phyloP scores from a whole-genome alignment of 2,113 vertebrate genomes.

The Sylvicapra grimmia region DNA sequence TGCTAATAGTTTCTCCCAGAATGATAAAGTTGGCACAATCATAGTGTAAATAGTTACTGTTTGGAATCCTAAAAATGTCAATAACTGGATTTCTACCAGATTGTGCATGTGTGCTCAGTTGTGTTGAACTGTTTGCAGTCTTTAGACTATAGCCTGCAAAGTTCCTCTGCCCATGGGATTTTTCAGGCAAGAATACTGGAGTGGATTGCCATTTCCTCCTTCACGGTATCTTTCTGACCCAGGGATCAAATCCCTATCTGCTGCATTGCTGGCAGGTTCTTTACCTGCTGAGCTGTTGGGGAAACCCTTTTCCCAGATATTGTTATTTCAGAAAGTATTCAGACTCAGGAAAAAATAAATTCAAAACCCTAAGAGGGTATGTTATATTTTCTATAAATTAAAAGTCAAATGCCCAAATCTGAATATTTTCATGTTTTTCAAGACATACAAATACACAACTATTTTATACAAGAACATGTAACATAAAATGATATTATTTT shows the following conservation, averaged over 20 bases:
- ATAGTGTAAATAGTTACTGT: neutral
- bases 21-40: neutral
- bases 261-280: neutral
- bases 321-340: neutral
- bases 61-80: neutral
- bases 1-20: neutral
- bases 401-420: neutral
- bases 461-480: neutral
- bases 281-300: neutral
- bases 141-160: neutral
- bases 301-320: neutral
- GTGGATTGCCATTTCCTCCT: neutral
- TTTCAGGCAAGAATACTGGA: neutral
- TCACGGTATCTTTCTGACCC: neutral
- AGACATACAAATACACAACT: neutral
- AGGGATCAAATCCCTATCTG: neutral
- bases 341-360: neutral
- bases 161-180: neutral
- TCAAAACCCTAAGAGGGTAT: neutral
- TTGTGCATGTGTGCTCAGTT: neutral
- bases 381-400: neutral
- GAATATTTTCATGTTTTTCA: neutral
- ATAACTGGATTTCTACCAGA: neutral
- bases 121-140: neutral
- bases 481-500: neutral